phyloP scores from a whole-genome alignment of 92 coral and sea anemone genomes.

The Hydrozoanthus gracilis region DNA sequence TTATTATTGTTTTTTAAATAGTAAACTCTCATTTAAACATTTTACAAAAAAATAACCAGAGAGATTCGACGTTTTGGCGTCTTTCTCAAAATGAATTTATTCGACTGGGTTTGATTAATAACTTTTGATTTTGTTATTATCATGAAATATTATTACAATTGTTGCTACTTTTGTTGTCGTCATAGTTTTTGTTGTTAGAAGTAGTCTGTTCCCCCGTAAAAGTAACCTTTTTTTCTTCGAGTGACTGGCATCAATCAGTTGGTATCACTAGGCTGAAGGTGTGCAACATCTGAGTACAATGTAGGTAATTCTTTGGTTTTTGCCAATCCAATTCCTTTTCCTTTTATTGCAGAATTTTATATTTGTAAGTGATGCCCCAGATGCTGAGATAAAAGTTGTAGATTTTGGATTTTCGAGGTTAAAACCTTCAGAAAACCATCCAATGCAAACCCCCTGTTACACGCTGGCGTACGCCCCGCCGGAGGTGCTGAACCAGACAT shows the following conservation, averaged over 20 bases:
- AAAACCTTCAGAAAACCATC: conserved; percentile 90
- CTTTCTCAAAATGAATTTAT: no score
- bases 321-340: conserved; percentile 47
- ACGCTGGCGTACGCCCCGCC: conserved; percentile 96
- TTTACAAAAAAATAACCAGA: no score
- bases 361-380: conserved; percentile 89
- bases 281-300: conserved; percentile 17
- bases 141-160: no score
- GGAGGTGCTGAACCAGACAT: conserved; percentile 88
- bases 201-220: no score
- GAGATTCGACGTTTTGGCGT: no score
- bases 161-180: no score
- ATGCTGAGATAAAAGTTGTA: conserved; percentile 91
- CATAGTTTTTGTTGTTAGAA: no score
- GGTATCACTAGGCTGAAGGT: conserved; percentile 21
- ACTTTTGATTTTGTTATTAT: no score
- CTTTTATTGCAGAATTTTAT: conserved; percentile 83
- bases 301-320: background rate
- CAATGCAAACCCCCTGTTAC: conserved; percentile 94
- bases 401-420: conserved; percentile 98
- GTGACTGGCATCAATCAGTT: background rate
- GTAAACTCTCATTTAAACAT: no score
- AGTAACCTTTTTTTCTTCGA: no score
- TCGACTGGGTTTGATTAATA: no score
- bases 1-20: no score